Evolutionary conservation across 2,888 invertebrate genomes (phyloP).

Genomic region (Dryococelus australis): DNA sequence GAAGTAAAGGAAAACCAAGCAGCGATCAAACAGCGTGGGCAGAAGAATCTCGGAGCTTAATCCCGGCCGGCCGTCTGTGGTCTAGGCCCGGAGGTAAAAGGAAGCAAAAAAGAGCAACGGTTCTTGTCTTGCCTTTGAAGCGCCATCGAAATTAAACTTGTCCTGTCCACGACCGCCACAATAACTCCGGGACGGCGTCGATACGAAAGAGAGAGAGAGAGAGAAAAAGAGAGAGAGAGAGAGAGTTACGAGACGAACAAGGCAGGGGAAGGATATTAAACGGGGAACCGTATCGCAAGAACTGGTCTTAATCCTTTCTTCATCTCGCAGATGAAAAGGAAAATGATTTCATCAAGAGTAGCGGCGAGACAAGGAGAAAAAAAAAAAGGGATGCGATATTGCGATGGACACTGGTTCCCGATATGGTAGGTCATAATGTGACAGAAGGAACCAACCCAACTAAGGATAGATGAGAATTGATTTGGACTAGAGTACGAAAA

Average conservation of each 20-base stretch:
- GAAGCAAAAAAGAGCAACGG: not conserved
- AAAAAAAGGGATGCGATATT: not conserved
- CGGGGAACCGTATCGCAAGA: not conserved
- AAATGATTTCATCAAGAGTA: conserved; percentile 3
- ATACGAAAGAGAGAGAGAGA: not conserved
- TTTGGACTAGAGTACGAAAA: not conserved
- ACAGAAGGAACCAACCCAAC: no score
- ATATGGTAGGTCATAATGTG: not conserved
- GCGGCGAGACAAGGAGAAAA: not conserved
- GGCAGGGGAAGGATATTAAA: not conserved
- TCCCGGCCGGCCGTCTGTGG: not conserved
- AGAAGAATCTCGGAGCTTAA: not conserved
- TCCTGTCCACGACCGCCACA: not conserved
- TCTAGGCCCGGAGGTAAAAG: not conserved
- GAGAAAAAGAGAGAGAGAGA: not conserved
- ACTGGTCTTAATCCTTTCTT: not conserved
- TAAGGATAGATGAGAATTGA: not conserved
- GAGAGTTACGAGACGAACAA: not conserved
- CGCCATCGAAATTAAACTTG: not conserved
- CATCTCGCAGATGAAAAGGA: not conserved
- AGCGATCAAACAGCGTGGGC: not conserved
- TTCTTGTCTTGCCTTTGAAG: not conserved
- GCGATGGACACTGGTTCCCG: not conserved
- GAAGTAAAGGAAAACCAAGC: not conserved
- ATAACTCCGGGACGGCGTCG: not conserved